Evolutionary conservation across 2,113 vertebrate species (phyloP), one percentile per base, ranked within the genome.

Genomic region (Fregata magnificens): DNA sequence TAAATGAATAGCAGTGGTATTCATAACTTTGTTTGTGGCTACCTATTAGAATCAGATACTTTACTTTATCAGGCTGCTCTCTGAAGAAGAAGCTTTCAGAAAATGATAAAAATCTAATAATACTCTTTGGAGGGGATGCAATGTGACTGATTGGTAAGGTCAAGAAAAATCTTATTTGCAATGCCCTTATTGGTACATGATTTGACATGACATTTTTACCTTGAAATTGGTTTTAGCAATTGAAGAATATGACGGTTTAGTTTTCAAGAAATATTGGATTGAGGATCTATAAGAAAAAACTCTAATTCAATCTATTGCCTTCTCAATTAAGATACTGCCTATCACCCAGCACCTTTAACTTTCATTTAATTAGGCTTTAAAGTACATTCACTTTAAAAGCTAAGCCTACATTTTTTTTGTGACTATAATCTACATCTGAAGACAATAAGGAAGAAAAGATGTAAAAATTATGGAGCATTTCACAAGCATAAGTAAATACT

Each of bases 71-170:
- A 73, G 83, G 87, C 93, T 91, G 90, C 84, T 97, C 97, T 98
- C 96, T 96, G 58, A 97, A 98, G 97, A 69, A 88, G 55, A 96
- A 90, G 96, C 98, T 98, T 97, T 98, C 95, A 98, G 95, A 98
- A 97, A 98, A 98, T 98, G 98, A 97, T 98, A 98, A 98, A 97
- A 98, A 98, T 99, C 97, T 98, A 99, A 98, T 98, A 98, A 98
- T 88, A 92, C 81, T 93, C 95, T 95, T 98, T 90, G 98, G 97
- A 98, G 79, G 96, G 95, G 98, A 98, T 98, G 98, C 97, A 98
- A 98, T 97, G 98, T 98, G 98, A 98, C 97, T 98, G 98, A 98
- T 97, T 97, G 97, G 98, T 97, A 97, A 98, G 98, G 98, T 98
- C 98, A 98, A 97, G 96, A 97, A 92, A 97, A 99, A 98, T 98